Percentiles rank a stretch among this genome's conserved stretches.
Evolutionary conservation across 2,888 invertebrate genomes (phyloP).

Genomic region (Hydrotaea cyrtoneurina): DNA sequence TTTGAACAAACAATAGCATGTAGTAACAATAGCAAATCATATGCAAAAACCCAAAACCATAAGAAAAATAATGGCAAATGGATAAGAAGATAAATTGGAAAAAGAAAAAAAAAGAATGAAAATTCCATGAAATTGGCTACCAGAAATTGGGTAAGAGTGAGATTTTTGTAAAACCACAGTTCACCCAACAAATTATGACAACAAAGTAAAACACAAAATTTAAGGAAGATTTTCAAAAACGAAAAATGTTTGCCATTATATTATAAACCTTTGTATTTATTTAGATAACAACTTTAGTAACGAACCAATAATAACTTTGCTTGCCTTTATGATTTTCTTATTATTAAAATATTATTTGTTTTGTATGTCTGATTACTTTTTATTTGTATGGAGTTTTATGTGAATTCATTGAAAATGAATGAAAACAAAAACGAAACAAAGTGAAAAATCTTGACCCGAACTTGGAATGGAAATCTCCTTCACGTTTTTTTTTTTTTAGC

Average conservation of each 20-base stretch:
- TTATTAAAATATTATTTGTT: neutral
- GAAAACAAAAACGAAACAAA: neutral
- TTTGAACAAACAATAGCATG: conserved; percentile 56
- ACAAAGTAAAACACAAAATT: neutral
- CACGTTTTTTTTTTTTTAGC: neutral
- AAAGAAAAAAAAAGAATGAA: neutral
- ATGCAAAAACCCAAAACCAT: neutral
- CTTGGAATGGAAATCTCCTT: no score
- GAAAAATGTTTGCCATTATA: conserved; percentile 33
- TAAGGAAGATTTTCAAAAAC: neutral
- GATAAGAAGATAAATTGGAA: conserved; percentile 31
- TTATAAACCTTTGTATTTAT: neutral
- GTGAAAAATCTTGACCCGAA: conserved; percentile 49
- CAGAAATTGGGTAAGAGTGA: no score
- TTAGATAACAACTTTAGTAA: neutral
- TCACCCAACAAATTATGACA: neutral
- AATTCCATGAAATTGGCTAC: neutral
- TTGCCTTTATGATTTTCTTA: conserved; percentile 3
- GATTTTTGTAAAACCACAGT: neutral
- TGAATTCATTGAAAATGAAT: conserved; percentile 1
- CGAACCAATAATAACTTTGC: neutral
- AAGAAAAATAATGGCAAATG: conserved; percentile 59
- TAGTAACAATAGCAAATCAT: conserved; percentile 43
- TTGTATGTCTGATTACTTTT: neutral
- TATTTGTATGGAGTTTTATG: conserved; percentile 38